phyloP scores from a whole-genome alignment of 1,140 invertebrate species.

The Cydia pomonella region DNA sequence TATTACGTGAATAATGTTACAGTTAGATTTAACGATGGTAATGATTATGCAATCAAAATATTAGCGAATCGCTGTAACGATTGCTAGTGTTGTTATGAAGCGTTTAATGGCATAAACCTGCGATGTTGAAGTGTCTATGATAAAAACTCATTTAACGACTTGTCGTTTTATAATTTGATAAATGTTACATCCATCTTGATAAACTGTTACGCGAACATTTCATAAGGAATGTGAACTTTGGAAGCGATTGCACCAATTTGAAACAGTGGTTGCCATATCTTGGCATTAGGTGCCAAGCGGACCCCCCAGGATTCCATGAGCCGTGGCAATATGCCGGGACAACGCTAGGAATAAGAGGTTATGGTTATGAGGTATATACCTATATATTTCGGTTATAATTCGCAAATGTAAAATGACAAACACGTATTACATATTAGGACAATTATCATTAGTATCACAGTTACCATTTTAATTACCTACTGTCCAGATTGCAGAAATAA shows the following conservation, averaged over 20 bases:
- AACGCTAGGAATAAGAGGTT: no score
- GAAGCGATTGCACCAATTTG: not conserved
- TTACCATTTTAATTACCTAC: no score
- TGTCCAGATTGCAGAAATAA: no score
- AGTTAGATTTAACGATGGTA: constrained; percentile 50
- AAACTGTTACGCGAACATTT: not conserved
- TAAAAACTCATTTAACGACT: not conserved
- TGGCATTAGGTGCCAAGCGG: no score
- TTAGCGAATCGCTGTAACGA: constrained; percentile 33
- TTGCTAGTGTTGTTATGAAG: constrained; percentile 11
- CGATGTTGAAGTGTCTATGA: not conserved
- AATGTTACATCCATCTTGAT: not conserved
- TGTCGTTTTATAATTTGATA: not conserved
- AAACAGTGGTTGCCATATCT: not conserved
- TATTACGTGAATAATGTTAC: constrained; percentile 46
- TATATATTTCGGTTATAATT: no score
- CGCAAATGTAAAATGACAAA: not conserved
- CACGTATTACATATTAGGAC: no score
- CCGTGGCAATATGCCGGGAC: no score
- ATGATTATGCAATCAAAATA: constrained; percentile 65
- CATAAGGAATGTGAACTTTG: not conserved
- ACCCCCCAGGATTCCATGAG: no score
- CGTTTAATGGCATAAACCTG: not conserved
- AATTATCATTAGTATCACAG: no score
- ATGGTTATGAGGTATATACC: no score